A percentile compares a stretch with the other conserved stretches of the same genome.
These are phyloP conservation scores for Ophiodon elongatus DNA, from an alignment of 2,113 vertebrate species.

Conservation along the genomic window DNA sequence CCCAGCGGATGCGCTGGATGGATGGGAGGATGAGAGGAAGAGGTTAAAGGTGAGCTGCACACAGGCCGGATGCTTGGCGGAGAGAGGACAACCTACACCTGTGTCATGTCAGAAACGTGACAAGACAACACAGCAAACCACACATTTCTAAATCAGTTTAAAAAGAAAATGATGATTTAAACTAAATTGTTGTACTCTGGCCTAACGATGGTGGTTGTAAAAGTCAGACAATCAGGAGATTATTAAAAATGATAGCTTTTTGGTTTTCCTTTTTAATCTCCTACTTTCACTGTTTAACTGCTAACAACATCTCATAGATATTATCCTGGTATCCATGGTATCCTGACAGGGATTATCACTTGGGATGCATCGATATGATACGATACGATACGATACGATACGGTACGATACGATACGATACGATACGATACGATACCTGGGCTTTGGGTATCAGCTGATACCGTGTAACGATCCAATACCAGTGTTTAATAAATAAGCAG, in stretches of 20 bases:
- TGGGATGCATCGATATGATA: too few species aligned
- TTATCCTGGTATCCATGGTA: too few species aligned
- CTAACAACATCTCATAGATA: background rate
- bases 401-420: too few species aligned
- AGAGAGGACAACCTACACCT: constrained; percentile 56
- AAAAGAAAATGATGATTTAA: too few species aligned
- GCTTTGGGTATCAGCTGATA: too few species aligned
- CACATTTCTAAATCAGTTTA: background rate
- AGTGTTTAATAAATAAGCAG: background rate
- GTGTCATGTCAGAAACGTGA: constrained; percentile 28
- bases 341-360: constrained; percentile 24
- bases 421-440: too few species aligned
- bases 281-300: background rate
- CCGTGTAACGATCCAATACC: background rate
- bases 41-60: constrained; percentile 56
- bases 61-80: constrained; percentile 26
- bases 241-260: background rate
- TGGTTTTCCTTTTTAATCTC: background rate
- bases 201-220: background rate
- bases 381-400: too few species aligned
- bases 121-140: background rate
- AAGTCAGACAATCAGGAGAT: background rate
- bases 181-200: background rate
- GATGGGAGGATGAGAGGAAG: constrained; percentile 58
- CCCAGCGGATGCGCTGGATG: constrained; percentile 73